Evolutionary conservation across 1,140 invertebrate genomes (phyloP).

Genomic region (Drosophila prosaltans): DNA sequence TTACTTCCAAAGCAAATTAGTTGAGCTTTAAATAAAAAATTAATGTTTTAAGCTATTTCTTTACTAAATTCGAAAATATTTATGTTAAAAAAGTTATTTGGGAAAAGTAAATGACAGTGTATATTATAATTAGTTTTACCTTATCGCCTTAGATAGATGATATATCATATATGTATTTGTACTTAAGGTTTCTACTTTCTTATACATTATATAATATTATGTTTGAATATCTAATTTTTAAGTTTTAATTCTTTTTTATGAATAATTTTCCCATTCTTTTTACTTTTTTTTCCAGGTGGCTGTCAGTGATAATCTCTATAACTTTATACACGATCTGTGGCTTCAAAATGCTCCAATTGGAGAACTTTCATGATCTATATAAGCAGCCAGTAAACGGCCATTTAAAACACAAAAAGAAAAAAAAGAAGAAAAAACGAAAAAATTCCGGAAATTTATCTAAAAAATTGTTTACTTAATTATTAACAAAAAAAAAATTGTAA

Average conservation of each 20-base stretch:
- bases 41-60: too few relatives aligned
- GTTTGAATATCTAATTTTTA: too few relatives aligned
- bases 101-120: too few relatives aligned
- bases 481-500: conserved; percentile 3
- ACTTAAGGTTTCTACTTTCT: too few relatives aligned
- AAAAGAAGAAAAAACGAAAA: background rate
- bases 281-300: conserved; percentile 89
- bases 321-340: conserved; percentile 98
- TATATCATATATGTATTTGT: too few relatives aligned
- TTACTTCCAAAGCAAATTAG: too few relatives aligned
- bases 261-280: background rate
- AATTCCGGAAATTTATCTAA: conserved; percentile 46
- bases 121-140: too few relatives aligned
- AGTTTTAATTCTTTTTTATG: background rate
- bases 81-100: too few relatives aligned
- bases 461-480: conserved; percentile 34
- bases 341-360: conserved; percentile 98
- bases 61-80: too few relatives aligned
- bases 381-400: conserved; percentile 47
- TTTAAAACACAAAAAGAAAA: conserved; percentile 1
- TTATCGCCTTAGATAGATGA: too few relatives aligned
- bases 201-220: too few relatives aligned
- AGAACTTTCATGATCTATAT: conserved; percentile 92
- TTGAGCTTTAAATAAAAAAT: too few relatives aligned
- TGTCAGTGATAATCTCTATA: conserved; percentile 96